A percentile compares a stretch with the other conserved stretches of the same genome.
Evolutionary conservation across 1,140 invertebrate genomes (phyloP).

Genomic region (Drosophila pseudoananassae): DNA sequence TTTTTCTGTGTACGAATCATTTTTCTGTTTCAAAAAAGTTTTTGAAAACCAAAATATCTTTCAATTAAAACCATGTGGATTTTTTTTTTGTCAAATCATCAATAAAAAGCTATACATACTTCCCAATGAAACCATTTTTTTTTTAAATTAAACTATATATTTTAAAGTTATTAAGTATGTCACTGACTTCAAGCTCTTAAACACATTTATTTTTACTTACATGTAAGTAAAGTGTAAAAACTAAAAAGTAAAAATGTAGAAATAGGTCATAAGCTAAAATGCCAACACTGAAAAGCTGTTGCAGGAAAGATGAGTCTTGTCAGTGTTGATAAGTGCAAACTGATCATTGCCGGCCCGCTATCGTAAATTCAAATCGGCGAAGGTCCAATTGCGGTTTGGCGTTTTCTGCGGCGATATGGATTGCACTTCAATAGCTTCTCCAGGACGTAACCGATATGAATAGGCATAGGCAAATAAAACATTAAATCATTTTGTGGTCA

Average conservation of each 20-base stretch:
- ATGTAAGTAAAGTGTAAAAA: background rate
- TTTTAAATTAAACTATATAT: too few relatives aligned
- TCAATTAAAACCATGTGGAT: too few relatives aligned
- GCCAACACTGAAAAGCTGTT: conserved; percentile 7
- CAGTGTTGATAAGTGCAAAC: conserved; percentile 46
- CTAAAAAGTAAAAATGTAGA: too few relatives aligned
- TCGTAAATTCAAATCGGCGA: conserved; percentile 11
- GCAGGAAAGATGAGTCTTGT: conserved; percentile 5
- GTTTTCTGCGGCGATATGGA: background rate
- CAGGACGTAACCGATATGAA: conserved; percentile 37
- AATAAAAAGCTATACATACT: too few relatives aligned
- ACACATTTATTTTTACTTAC: too few relatives aligned
- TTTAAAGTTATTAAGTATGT: too few relatives aligned
- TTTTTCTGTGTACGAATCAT: too few relatives aligned
- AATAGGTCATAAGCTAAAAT: background rate
- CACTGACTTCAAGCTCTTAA: too few relatives aligned
- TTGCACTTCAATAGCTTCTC: conserved; percentile 46
- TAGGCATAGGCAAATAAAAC: conserved; percentile 4
- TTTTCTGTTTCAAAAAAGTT: too few relatives aligned
- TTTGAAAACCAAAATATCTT: too few relatives aligned
- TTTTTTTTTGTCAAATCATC: too few relatives aligned
- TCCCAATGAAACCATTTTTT: too few relatives aligned
- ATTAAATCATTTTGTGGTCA: conserved; percentile 20
- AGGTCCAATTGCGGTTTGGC: conserved; percentile 47
- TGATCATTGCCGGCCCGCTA: background rate